phyloP scores from a whole-genome alignment of 2,113 vertebrate genomes.

The Phaethon lepturus region DNA sequence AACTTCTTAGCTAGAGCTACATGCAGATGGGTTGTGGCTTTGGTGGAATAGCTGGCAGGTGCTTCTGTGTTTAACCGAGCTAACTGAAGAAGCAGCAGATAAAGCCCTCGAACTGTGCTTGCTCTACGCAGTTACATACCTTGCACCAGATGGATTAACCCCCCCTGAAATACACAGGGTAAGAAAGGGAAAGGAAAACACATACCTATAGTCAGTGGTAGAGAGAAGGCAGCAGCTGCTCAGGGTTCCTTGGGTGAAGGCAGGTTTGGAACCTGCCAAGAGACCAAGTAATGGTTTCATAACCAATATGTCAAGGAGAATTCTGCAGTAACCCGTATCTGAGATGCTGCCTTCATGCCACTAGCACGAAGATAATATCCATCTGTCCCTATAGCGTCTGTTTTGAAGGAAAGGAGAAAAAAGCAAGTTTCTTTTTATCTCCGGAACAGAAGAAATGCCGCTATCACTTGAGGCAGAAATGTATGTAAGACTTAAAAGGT shows the following conservation, averaged over 20 bases:
- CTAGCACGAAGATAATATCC: background rate
- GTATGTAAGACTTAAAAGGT: background rate
- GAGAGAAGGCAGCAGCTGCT: background rate
- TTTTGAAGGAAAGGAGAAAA: background rate
- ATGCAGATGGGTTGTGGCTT: background rate
- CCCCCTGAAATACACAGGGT: background rate
- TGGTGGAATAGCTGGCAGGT: background rate
- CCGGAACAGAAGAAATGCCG: background rate
- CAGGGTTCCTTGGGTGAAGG: background rate
- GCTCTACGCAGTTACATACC: background rate
- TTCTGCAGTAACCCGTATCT: background rate
- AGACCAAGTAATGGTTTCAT: background rate
- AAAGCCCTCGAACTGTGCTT: background rate
- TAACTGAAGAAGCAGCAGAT: background rate
- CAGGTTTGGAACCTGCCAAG: background rate
- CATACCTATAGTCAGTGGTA: background rate
- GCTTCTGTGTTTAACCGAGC: background rate
- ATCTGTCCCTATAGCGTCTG: background rate
- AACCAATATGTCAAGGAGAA: conserved; percentile 17
- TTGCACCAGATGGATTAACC: background rate
- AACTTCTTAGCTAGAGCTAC: background rate
- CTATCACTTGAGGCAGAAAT: background rate
- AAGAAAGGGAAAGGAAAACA: background rate
- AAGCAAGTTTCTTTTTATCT: background rate
- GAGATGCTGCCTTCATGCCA: background rate